Evolutionary conservation across 2,113 vertebrate genomes (phyloP), one percentile per base, ranked within the genome.

Genomic region (Dissostichus mawsoni): DNA sequence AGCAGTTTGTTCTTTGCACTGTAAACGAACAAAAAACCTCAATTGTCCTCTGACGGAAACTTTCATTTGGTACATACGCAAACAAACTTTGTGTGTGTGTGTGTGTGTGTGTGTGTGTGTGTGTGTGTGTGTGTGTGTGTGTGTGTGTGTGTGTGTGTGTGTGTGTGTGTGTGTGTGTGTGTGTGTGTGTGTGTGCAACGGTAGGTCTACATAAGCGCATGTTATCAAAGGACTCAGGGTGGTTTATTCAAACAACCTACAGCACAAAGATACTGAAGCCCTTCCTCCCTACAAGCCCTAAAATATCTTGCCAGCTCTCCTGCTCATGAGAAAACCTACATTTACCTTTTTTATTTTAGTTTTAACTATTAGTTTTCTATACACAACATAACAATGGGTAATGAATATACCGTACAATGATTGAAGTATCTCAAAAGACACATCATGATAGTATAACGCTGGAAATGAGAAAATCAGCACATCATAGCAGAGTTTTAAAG

Each of bases 41-140:
- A 91, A 84, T 78, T 88, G 92, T 93, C 92, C 92, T 90, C 47
- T 87, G 82, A 88, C 83, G 90, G 90, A 94, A 93, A 85, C 82
- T 85, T 58, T 86, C 79, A 52, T 88, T 83, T 78, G 69, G 65
- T 78, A 81, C 74, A 81, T 14, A 80, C 4, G 69, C 55, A 87
- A 69, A 80, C 72, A 86, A 65, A 74, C 16, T 69, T 69, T 84
- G 74, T 81, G 29, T 29, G 41, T 41, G 53, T 55, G 53, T 55
- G 53, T 18, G 53, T 20, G 56, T 57, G 61, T n/a, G 41, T 62
- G 59, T 33, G 62, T 55, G 53, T 23, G 53, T 55, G 52, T 52
- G 51, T 52, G 51, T 52, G 51, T 52, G 51, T 52, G 51, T 52
- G 51, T 52, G 20, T 56, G 55, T 25, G 56, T 1, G 56, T 29